A percentile compares a stretch with the other conserved stretches of the same genome.
Conservation (phyloP, 2,113 vertebrate genomes). For the Aix galericulata region DNA sequence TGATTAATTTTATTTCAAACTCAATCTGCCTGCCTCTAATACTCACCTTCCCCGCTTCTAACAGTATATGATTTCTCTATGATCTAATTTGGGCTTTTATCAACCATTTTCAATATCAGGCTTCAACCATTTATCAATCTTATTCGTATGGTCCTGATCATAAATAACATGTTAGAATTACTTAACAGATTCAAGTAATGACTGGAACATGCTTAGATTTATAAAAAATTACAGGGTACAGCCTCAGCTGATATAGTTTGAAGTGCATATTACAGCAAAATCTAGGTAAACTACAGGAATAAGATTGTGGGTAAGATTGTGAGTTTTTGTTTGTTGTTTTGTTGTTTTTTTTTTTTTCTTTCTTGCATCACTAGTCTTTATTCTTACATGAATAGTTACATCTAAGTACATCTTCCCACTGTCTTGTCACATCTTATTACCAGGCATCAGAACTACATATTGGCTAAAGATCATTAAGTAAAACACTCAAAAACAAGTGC, state of each 20-base stretch:
- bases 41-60: neutral
- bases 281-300: neutral
- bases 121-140: neutral
- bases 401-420: neutral
- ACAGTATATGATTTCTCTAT: neutral
- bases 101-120: neutral
- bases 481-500: neutral
- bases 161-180: neutral
- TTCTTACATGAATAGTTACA: neutral
- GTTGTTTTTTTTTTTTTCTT: neutral
- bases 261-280: neutral
- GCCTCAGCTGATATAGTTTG: neutral
- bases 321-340: neutral
- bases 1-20: neutral
- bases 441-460: neutral
- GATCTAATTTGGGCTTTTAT: neutral
- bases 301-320: neutral
- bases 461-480: neutral
- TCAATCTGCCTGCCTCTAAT: neutral
- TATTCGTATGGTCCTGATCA: neutral
- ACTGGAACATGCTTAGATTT: neutral
- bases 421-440: neutral
- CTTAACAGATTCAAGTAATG: neutral
- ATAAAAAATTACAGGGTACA: neutral
- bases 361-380: neutral